Evolutionary conservation across 1,140 invertebrate species (phyloP), one percentile per base, ranked within the genome.

Genomic region (Augochlora pura): DNA sequence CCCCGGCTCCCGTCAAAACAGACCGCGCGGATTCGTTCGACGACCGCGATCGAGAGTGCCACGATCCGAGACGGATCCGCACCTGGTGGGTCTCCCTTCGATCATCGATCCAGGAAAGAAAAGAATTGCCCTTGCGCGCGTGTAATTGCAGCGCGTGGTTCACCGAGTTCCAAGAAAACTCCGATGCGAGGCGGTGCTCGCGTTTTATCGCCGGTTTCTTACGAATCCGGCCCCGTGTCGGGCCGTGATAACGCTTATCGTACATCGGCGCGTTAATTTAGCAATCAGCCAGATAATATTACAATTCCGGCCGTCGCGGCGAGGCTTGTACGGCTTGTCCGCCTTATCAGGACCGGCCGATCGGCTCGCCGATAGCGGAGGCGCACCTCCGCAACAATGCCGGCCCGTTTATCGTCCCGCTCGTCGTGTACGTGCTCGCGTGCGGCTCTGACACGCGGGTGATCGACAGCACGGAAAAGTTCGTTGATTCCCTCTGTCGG

Each of bases 401-500:
- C 32, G 76, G 12, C 46, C 10, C 16, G 27, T 46, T 46, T 39
- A 8, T 23, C 18, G 18, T 9, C 2, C 9, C 21, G 3, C 3
- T 5, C 16, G 49, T 39, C 27, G 42, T 16, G 23, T 42, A 12
- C 38, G 62, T 59, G 21, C 49, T 18, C 12, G 42, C 42, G 42
- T 46, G 32, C 25, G 23, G 67, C 25, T 27, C 42, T 76, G 64
- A 63, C 72, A 68, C n/a, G 46, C 23, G 42, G 3, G 46, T 60
- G 60, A 83, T 80, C 62, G 38, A 66, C 77, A 38, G 60, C 64
- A 60, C 80, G 54, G 81, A 80, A n/a, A 83, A 76, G 71, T 76
- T 80, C 77, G 46, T 64, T 65, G 71, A 80, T 79, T 67, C 62
- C 23, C n/a, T 49, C n/a, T 49, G 23, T 52, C 52, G 39, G 21